These are phyloP conservation scores for Stictocephala bisonia DNA, from an alignment of 2,888 invertebrate species.

Conservation along the genomic window DNA sequence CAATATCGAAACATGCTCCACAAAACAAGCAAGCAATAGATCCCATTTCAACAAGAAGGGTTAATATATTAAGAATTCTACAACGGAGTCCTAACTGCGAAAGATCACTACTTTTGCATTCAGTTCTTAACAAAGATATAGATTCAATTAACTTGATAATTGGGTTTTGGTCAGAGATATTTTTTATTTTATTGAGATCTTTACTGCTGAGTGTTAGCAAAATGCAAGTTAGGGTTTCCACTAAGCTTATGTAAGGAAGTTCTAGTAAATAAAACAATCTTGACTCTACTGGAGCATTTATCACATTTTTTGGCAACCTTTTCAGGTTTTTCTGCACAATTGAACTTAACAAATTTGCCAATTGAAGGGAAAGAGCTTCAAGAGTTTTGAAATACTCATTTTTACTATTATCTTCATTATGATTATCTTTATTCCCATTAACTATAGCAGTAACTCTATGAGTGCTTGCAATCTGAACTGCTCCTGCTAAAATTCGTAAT, in stretches of 20 bases:
- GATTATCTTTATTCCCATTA: conserved; percentile 34
- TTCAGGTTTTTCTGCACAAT: not conserved
- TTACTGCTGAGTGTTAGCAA: not conserved
- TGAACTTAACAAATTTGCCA: conserved; percentile 35
- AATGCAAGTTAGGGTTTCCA: not conserved
- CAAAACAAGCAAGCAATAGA: conserved; percentile 64
- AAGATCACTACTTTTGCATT: conserved; percentile 23
- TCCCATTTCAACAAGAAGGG: conserved; percentile 51
- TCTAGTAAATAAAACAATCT: conserved; percentile 36
- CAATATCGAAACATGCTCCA: conserved; percentile 69
- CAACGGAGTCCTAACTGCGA: conserved; percentile 45
- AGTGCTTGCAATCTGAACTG: conserved; percentile 45
- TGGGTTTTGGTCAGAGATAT: not conserved
- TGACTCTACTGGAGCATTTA: conserved; percentile 29
- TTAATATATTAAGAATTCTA: conserved; percentile 42
- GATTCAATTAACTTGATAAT: conserved; percentile 6
- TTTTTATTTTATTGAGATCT: not conserved
- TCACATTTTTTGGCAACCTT: conserved; percentile 25
- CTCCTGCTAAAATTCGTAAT: conserved; percentile 47
- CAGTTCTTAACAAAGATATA: not conserved
- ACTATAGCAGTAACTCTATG: conserved; percentile 34
- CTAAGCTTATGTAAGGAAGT: conserved; percentile 9
- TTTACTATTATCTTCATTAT: conserved; percentile 4
- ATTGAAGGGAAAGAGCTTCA: conserved; percentile 36
- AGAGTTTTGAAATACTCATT: not conserved